Evolutionary conservation across 2,113 vertebrate genomes (phyloP).

Genomic region (Puffinus mauretanicus): DNA sequence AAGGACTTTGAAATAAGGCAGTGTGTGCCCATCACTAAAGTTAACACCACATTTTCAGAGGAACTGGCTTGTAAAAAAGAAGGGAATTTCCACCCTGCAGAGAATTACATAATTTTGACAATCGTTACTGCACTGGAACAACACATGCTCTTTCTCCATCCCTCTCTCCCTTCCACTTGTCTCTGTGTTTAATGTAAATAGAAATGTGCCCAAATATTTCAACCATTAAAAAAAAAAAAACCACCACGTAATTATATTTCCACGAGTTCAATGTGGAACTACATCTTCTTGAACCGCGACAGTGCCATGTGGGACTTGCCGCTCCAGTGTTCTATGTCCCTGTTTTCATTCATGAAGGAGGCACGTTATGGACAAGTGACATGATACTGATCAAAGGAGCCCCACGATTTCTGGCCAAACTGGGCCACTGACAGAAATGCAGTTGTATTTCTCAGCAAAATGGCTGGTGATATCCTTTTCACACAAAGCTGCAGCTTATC

Average conservation of each 20-base stretch:
- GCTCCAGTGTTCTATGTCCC: neutral
- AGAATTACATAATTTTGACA: neutral
- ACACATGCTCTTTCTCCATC: neutral
- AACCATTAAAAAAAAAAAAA: neutral
- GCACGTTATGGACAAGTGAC: neutral
- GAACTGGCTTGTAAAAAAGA: neutral
- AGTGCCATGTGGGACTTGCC: neutral
- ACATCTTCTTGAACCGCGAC: neutral
- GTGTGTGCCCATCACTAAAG: neutral
- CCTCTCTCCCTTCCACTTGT: neutral
- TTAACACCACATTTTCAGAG: neutral
- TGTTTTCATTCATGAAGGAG: neutral
- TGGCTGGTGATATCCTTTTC: neutral
- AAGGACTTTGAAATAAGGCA: neutral
- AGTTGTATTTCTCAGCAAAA: neutral
- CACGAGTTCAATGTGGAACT: neutral
- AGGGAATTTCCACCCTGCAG: neutral
- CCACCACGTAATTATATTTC: neutral
- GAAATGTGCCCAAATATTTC: neutral
- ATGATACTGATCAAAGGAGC: neutral
- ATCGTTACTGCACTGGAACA: neutral
- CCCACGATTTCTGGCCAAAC: rapidly evolving
- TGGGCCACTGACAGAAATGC: neutral
- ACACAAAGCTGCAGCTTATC: neutral
- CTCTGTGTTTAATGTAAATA: neutral